Conservation (phyloP, 2,113 vertebrate genomes). For the Cardinalis cardinalis region DNA sequence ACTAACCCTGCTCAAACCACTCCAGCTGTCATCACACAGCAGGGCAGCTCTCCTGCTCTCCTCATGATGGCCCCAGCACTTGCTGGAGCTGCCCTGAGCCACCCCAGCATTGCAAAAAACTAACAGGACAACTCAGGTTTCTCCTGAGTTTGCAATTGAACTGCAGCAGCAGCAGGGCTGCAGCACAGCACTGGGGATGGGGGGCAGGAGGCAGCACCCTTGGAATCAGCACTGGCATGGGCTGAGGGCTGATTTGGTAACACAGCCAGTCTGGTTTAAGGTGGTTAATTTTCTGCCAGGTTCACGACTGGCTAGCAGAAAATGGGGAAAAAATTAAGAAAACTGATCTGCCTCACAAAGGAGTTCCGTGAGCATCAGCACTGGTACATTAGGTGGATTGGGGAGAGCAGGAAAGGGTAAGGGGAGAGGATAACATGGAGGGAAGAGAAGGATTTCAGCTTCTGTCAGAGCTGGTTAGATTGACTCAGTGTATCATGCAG, state of each 20-base stretch:
- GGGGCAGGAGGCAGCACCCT: neutral
- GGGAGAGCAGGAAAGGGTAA: neutral
- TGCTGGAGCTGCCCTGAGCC: neutral
- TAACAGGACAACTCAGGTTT: neutral
- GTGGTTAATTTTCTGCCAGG: neutral
- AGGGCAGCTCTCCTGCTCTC: neutral
- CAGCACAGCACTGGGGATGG: accelerated
- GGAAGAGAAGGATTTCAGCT: neutral
- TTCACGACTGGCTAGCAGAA: neutral
- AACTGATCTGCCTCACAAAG: neutral
- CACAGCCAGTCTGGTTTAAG: neutral
- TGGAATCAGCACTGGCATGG: accelerated
- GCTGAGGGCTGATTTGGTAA: neutral
- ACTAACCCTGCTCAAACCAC: neutral
- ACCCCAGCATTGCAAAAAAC: neutral
- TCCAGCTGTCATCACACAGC: neutral
- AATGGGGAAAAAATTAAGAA: neutral
- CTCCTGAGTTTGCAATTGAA: neutral
- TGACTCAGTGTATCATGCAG: neutral
- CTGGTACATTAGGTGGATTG: neutral
- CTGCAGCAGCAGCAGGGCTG: neutral
- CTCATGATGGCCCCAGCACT: neutral
- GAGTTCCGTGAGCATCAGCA: neutral
- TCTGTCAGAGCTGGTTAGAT: neutral
- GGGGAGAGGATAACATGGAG: neutral